Evolutionary conservation across 2,797 vertebrate genomes (phyloP).

Genomic region (Podarcis lilfordi): DNA sequence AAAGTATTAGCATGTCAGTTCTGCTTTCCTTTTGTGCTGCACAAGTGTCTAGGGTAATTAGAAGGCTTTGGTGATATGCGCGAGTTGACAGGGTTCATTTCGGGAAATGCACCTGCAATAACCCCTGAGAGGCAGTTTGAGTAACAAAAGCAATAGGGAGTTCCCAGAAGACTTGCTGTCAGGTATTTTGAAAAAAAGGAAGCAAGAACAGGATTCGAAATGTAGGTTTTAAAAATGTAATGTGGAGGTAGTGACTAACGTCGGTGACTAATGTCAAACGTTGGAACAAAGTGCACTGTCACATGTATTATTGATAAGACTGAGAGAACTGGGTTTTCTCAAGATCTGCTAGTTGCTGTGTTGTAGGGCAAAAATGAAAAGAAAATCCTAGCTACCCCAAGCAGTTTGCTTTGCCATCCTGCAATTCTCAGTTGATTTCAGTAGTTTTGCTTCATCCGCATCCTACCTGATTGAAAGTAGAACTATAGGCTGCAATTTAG

Average conservation of each 20-base stretch:
- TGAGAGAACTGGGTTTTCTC: neutral
- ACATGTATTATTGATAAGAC: neutral
- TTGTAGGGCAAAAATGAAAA: neutral
- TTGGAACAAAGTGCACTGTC: neutral
- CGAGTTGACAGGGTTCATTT: neutral
- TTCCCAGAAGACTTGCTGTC: conserved; percentile 3
- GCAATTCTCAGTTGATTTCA: neutral
- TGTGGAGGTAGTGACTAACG: neutral
- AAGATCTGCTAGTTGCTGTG: no score
- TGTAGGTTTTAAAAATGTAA: neutral
- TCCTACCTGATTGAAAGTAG: no score
- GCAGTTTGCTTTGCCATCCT: neutral
- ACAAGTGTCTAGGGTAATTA: neutral
- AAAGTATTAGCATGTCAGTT: neutral
- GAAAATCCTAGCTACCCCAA: neutral
- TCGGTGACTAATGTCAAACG: neutral
- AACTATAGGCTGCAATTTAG: no score
- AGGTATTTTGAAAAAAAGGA: neutral
- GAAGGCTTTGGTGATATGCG: neutral
- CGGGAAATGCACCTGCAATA: neutral
- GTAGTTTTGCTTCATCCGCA: neutral
- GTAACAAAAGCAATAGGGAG: neutral
- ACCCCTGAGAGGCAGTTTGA: neutral
- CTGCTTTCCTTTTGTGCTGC: conserved; percentile 10
- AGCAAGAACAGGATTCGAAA: neutral